Evolutionary conservation across 2,113 vertebrate species (phyloP), one percentile per base, ranked within the genome.

Genomic region (Neolamprologus brichardi): DNA sequence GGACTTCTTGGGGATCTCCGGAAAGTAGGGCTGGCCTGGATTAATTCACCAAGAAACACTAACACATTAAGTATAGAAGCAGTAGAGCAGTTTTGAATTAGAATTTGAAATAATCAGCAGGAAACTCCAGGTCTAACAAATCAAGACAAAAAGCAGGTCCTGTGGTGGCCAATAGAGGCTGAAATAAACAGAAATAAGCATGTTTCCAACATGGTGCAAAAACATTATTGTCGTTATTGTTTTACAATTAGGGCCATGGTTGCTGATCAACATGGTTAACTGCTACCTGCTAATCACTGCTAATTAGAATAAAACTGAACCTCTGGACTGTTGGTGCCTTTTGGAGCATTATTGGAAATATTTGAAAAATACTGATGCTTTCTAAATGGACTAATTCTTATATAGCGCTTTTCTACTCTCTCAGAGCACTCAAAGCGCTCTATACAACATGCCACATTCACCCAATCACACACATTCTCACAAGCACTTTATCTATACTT

Each of bases 1-100:
- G 90, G 83, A 81, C 25, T 84, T 91, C 8, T 72, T 37, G 83
- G 83, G 83, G 81, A 89, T 86, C 54, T 89, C 88, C 34, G 32
- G 81, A 79, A 82, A 79, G 12, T 32, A 17, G 51, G 13, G 46
- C 32, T 70, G 54, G 46, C 37, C 41, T 60, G 52, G 10, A 23
- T 56, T 7, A 46, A 9, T 28, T 79, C 10, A 28, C 4, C 28
- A 77, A 62, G 62, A 75, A 54, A 49, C 6, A 77, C 25, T 75
- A 44, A 46, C 39, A 3, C 20, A 44, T 49, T 49, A 49, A 49
- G 44, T n/a, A 77, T 77, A 13, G 44, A 13, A 30, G 15, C 13
- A 7, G 1, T 17, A 25, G 20, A 72, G 12, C 12, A 15, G n/a
- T 9, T 70, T 9, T 70, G 64, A 70, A 41, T 39, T 9, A 23